phyloP scores from a whole-genome alignment of 2,888 invertebrate genomes.

The Suillia variegata region DNA sequence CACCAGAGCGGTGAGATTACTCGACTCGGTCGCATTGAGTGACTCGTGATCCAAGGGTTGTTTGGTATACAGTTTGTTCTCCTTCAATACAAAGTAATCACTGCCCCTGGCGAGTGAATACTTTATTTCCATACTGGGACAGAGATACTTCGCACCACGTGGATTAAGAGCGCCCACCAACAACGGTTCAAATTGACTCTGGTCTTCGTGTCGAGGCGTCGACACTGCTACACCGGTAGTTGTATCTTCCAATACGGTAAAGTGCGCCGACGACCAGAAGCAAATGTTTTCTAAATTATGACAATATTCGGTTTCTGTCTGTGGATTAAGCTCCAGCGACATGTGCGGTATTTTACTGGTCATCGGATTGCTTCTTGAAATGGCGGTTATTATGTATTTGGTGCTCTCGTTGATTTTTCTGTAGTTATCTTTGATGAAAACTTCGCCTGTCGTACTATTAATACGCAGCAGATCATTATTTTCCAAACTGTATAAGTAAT shows the following conservation, averaged over 20 bases:
- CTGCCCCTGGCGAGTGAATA: conserved; percentile 59
- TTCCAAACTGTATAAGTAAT: conserved; percentile 55
- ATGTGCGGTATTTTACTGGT: conserved; percentile 47
- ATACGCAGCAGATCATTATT: conserved; percentile 46
- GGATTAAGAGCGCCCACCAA: conserved; percentile 61
- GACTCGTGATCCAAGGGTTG: conserved; percentile 62
- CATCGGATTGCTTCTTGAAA: conserved; percentile 32
- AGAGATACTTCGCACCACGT: conserved; percentile 60
- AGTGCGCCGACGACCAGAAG: conserved; percentile 54
- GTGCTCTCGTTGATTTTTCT: conserved; percentile 36
- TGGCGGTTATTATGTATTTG: conserved; percentile 51
- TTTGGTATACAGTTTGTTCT: conserved; percentile 60
- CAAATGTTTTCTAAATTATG: conserved; percentile 52
- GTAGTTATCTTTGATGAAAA: conserved; percentile 54
- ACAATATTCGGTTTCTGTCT: conserved; percentile 47
- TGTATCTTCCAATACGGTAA: conserved; percentile 50
- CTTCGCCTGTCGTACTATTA: conserved; percentile 53
- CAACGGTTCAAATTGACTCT: conserved; percentile 36
- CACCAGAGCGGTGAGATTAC: conserved; percentile 54
- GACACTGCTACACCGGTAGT: no score
- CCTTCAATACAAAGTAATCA: conserved; percentile 57
- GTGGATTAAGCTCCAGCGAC: conserved; percentile 49
- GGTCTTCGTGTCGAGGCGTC: not conserved
- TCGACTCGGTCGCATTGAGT: conserved; percentile 54
- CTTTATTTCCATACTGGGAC: conserved; percentile 62